These are phyloP conservation scores for Cephalotes varians DNA, from an alignment of 2,888 invertebrate species.

Conservation along the genomic window DNA sequence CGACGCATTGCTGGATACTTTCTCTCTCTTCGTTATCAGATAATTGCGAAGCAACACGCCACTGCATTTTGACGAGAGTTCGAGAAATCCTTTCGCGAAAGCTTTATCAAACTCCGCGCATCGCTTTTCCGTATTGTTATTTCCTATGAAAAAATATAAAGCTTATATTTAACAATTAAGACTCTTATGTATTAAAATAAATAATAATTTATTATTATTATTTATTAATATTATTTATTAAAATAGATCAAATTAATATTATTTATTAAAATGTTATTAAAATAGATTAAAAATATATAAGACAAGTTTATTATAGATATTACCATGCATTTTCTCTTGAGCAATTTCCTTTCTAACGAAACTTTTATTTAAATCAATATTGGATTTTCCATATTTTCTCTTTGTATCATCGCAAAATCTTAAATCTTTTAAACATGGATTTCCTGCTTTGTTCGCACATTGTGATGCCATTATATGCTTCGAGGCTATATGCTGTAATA, in stretches of 20 bases:
- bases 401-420: conserved; percentile 52
- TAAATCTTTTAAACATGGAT: conserved; percentile 67
- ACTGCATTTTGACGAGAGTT: conserved; percentile 38
- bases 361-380: not conserved
- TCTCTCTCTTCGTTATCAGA: conserved; percentile 48
- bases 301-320: not conserved
- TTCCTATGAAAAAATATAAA: not conserved
- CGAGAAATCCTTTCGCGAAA: conserved; percentile 11
- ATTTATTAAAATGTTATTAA: conserved; percentile 4
- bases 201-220: not conserved
- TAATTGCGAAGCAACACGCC: conserved; percentile 55
- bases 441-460: conserved; percentile 55
- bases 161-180: not conserved
- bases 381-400: conserved; percentile 43
- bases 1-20: conserved; percentile 17
- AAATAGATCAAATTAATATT: not conserved
- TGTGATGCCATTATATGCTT: conserved; percentile 58
- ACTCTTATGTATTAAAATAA: not conserved
- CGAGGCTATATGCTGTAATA: conserved; percentile 50
- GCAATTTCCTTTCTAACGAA: not conserved
- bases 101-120: not conserved
- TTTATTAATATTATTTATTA: not conserved
- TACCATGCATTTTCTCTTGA: conserved; percentile 6
- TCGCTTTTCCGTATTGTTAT: not conserved
- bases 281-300: not conserved